Evolutionary conservation across 2,888 invertebrate genomes (phyloP).

Genomic region (Bhutanitis thaidina): DNA sequence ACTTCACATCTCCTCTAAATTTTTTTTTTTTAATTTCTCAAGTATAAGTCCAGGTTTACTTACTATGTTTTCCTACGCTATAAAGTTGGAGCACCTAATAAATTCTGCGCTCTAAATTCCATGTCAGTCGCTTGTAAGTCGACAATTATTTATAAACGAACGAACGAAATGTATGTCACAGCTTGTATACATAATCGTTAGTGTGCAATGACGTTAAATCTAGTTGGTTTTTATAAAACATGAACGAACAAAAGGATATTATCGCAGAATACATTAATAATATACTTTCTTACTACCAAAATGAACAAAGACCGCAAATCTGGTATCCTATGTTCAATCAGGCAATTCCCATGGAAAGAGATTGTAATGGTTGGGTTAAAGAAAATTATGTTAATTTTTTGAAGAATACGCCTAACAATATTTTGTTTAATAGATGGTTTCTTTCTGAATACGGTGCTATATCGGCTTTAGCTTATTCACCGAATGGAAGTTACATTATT

Average conservation of each 20-base stretch:
- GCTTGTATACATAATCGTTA: no score
- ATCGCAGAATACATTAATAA: slow-evolving; percentile 38
- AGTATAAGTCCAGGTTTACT: no score
- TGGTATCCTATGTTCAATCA: slow-evolving; percentile 61
- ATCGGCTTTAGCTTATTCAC: slow-evolving; percentile 59
- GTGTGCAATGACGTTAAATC: slow-evolving; percentile 19
- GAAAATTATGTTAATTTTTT: slow-evolving; percentile 47
- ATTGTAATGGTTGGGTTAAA: slow-evolving; percentile 40
- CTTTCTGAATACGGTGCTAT: slow-evolving; percentile 53
- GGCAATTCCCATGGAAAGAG: slow-evolving; percentile 28
- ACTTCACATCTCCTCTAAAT: no score
- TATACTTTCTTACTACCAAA: slow-evolving; percentile 39
- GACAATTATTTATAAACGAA: no score
- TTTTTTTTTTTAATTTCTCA: no score
- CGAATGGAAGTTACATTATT: slow-evolving; percentile 59
- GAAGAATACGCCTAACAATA: slow-evolving; percentile 44
- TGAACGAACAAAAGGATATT: slow-evolving; percentile 37
- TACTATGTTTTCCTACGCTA: no score
- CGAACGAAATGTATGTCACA: no score
- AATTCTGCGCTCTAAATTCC: no score
- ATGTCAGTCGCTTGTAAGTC: no score
- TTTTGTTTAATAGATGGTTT: slow-evolving; percentile 52
- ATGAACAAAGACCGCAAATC: slow-evolving; percentile 38
- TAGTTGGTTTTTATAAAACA: slow-evolving; percentile 28
- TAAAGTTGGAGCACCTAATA: no score